phyloP scores from a whole-genome alignment of 2,888 invertebrate genomes.

The Chymomyza procnemis region DNA sequence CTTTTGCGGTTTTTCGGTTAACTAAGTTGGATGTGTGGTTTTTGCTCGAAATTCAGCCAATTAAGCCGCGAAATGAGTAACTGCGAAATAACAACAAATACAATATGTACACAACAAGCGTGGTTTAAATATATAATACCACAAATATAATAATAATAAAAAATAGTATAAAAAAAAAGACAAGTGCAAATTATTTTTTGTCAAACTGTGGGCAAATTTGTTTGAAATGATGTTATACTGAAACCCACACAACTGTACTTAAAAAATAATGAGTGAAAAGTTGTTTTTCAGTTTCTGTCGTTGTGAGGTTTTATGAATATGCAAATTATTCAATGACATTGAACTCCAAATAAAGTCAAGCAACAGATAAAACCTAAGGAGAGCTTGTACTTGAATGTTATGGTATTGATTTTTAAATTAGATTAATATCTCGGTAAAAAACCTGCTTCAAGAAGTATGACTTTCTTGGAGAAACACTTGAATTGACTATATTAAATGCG shows the following conservation, averaged over 20 bases:
- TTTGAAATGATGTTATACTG: slow-evolving; percentile 26
- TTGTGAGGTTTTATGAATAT: not conserved
- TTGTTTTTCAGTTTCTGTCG: slow-evolving; percentile 25
- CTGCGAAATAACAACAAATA: slow-evolving; percentile 18
- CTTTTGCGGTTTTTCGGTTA: not conserved
- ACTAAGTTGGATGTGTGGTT: not conserved
- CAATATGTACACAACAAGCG: slow-evolving; percentile 19
- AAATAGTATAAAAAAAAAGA: not conserved
- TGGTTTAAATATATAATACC: not conserved
- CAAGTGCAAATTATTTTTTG: not conserved
- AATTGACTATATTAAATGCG: too few relatives aligned
- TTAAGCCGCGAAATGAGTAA: slow-evolving; percentile 32
- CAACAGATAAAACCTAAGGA: not conserved
- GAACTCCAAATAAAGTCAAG: not conserved
- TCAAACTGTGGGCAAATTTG: slow-evolving; percentile 31
- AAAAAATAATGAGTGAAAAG: not conserved
- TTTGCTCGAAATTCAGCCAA: slow-evolving; percentile 38
- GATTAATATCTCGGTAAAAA: not conserved
- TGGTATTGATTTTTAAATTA: not conserved
- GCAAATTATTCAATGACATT: not conserved
- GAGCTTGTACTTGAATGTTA: not conserved
- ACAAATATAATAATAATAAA: too few relatives aligned
- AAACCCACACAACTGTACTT: slow-evolving; percentile 3
- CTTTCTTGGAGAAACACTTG: too few relatives aligned
- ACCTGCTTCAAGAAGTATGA: too few relatives aligned